These are phyloP conservation scores for Petaurus breviceps DNA, from an alignment of 2,113 vertebrate species.

Conservation along the genomic window DNA sequence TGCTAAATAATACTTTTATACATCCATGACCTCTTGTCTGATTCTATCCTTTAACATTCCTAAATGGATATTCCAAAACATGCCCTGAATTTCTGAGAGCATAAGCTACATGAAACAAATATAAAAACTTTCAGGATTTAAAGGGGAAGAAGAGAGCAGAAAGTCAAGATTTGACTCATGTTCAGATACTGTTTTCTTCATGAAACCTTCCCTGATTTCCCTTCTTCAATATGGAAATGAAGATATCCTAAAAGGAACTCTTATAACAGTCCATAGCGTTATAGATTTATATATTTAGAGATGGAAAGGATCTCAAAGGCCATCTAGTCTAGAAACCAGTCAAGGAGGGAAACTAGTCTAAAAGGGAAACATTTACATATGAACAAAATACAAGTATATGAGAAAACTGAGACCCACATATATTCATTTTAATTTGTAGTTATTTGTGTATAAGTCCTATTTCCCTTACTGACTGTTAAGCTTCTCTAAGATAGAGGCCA, in stretches of 20 bases:
- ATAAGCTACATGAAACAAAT: slow-evolving; percentile 19
- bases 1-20: slow-evolving; percentile 2
- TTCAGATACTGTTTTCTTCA: not conserved
- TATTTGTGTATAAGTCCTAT: too few species aligned
- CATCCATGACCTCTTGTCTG: not conserved
- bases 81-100: slow-evolving; percentile 19
- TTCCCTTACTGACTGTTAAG: too few species aligned
- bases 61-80: slow-evolving; percentile 19
- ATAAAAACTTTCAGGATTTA: slow-evolving; percentile 20
- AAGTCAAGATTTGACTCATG: slow-evolving; percentile 1
- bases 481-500: too few species aligned
- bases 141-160: slow-evolving; percentile 4
- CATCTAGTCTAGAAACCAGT: not conserved
- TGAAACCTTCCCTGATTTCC: not conserved
- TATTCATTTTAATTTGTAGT: too few species aligned
- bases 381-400: too few species aligned
- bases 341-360: too few species aligned
- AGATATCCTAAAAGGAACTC: not conserved
- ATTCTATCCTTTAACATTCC: slow-evolving; percentile 30
- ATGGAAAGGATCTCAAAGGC: not conserved
- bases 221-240: not conserved
- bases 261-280: not conserved
- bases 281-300: not conserved
- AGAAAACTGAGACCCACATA: too few species aligned
- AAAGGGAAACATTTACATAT: too few species aligned